Percentiles rank a stretch among this genome's conserved stretches.
Evolutionary conservation across 2,888 invertebrate species (phyloP).

Genomic region (Hydraecia micacea): DNA sequence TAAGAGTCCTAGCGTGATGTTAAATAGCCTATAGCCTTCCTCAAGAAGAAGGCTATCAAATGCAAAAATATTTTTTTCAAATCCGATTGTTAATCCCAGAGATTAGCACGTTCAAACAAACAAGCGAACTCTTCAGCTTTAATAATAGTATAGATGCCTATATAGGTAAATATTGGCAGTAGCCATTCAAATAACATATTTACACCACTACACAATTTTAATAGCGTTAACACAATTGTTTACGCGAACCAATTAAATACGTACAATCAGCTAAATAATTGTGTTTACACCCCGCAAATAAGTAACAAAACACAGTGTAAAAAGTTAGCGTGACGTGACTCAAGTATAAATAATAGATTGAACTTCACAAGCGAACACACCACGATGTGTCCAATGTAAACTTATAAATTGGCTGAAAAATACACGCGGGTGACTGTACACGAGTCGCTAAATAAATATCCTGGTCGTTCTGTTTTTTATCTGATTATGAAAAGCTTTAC

Average conservation of each 20-base stretch:
- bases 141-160: too few species aligned
- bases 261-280: slow-evolving; percentile 63
- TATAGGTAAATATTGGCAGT: too few species aligned
- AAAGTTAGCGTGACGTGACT: slow-evolving; percentile 62
- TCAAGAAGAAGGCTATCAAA: too few species aligned
- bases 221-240: slow-evolving; percentile 50
- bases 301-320: slow-evolving; percentile 45
- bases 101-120: too few species aligned
- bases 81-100: too few species aligned
- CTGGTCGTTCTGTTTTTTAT: slow-evolving; percentile 60
- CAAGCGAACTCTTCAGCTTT: too few species aligned
- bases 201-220: slow-evolving; percentile 30
- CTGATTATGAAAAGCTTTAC: slow-evolving; percentile 63
- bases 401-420: slow-evolving; percentile 79
- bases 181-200: slow-evolving; percentile 17
- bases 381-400: slow-evolving; percentile 67
- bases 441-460: slow-evolving; percentile 58
- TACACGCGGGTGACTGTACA: slow-evolving; percentile 63
- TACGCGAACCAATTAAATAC: slow-evolving; percentile 58
- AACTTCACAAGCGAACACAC: slow-evolving; percentile 48
- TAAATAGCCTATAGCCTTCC: too few species aligned
- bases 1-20: too few species aligned
- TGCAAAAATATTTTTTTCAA: too few species aligned
- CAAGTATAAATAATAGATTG: slow-evolving; percentile 62
- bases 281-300: slow-evolving; percentile 57